Evolutionary conservation across 2,113 vertebrate species (phyloP).

Genomic region (Nettapus auritus): DNA sequence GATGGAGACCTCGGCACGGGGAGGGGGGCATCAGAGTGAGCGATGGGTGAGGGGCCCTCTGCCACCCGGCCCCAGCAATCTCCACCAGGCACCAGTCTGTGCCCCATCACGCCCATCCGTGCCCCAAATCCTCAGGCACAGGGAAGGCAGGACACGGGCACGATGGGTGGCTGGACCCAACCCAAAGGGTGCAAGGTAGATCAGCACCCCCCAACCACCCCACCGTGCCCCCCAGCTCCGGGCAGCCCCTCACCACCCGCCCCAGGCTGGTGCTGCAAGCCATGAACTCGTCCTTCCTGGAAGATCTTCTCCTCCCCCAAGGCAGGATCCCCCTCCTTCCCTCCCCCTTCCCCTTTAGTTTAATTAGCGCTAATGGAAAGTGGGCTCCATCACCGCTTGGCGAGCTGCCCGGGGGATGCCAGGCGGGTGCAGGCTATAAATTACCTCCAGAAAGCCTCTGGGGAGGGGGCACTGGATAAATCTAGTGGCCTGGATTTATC

Average conservation of each 20-base stretch:
- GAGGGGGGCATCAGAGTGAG: neutral
- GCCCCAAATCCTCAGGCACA: neutral
- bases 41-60: neutral
- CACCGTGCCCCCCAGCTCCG: accelerated
- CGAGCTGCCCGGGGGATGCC: conserved; percentile 62
- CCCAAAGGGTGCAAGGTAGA: neutral
- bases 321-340: conserved; percentile 18
- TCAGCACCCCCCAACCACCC: neutral
- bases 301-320: neutral
- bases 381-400: conserved; percentile 68
- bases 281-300: conserved; percentile 9
- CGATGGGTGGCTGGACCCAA: neutral
- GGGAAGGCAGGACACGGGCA: neutral
- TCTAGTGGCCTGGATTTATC: conserved; percentile 5
- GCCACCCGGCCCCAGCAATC: neutral
- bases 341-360: conserved; percentile 26
- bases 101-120: accelerated
- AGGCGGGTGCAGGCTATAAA: conserved; percentile 66
- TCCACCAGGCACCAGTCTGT: neutral
- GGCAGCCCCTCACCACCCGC: accelerated
- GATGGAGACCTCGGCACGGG: conserved; percentile 68
- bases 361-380: conserved; percentile 76
- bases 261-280: neutral
- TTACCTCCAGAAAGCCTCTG: conserved; percentile 56
- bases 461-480: neutral